A percentile compares a stretch with the other conserved stretches of the same genome.
Evolutionary conservation across 2,113 vertebrate genomes (phyloP).

Genomic region (Paracanthobrama guichenoti): DNA sequence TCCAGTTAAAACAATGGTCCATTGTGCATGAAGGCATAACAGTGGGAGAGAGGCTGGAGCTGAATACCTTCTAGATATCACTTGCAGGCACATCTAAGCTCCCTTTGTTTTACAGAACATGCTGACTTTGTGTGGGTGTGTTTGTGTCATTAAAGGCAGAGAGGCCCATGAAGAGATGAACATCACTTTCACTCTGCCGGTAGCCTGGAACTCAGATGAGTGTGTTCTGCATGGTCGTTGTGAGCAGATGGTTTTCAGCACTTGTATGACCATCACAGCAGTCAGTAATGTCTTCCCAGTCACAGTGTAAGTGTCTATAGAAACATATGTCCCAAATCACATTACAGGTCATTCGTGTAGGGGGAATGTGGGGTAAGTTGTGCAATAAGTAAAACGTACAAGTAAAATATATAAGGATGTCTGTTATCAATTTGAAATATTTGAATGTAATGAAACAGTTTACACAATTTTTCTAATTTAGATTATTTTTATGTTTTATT

Average conservation of each 20-base stretch:
- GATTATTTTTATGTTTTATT: background rate
- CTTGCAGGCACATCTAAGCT: constrained; percentile 15
- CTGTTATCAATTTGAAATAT: background rate
- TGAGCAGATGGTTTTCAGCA: constrained; percentile 93
- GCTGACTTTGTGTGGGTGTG: constrained; percentile 39
- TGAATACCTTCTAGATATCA: constrained; percentile 6
- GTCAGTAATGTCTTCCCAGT: constrained; percentile 88
- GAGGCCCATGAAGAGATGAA: constrained; percentile 96
- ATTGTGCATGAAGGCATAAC: constrained; percentile 35
- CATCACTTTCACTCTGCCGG: constrained; percentile 92
- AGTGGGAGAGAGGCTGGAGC: background rate
- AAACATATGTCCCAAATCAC: background rate
- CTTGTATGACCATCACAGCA: constrained; percentile 94
- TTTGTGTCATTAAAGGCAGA: constrained; percentile 76
- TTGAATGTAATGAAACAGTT: background rate
- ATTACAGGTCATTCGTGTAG: no score
- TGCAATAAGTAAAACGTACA: no score
- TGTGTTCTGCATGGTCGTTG: constrained; percentile 93
- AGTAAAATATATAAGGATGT: background rate
- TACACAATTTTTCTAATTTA: background rate
- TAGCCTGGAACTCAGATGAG: constrained; percentile 93
- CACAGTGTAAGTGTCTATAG: constrained; percentile 85
- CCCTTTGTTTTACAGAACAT: constrained; percentile 3
- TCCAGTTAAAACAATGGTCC: constrained; percentile 32
- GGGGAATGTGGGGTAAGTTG: no score